Conservation (phyloP, 2,888 invertebrate species). For the Deladenus siricidicola region DNA sequence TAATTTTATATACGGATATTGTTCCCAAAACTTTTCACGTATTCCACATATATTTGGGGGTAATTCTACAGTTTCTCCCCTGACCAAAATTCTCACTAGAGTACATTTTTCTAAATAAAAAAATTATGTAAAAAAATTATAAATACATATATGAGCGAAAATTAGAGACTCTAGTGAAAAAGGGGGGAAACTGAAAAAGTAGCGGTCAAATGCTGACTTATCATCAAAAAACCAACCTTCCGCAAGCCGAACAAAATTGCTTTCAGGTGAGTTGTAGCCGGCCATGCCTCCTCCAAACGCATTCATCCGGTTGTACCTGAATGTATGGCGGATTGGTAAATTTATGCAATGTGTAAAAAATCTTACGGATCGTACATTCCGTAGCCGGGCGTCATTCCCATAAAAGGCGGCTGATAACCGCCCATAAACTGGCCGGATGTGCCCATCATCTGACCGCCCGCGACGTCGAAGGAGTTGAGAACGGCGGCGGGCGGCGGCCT, state of each 20-base stretch:
- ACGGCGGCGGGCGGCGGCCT: background rate
- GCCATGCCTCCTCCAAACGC: background rate
- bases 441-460: background rate
- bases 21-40: too few species aligned
- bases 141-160: background rate
- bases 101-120: too few species aligned
- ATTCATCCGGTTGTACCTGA: conserved; percentile 5
- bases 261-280: conserved; percentile 16
- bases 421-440: background rate
- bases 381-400: background rate
- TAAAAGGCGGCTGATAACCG: background rate
- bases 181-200: too few species aligned
- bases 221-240: conserved; percentile 38
- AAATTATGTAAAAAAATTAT: background rate
- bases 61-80: too few species aligned
- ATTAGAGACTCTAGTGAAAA: too few species aligned
- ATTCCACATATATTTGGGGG: too few species aligned
- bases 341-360: background rate
- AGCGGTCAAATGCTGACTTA: too few species aligned
- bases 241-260: conserved; percentile 42
- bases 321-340: too few species aligned
- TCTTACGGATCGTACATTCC: background rate
- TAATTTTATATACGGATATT: conserved; percentile 2
- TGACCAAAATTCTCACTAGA: too few species aligned
- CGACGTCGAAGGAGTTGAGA: background rate